Evolutionary conservation across 2,888 invertebrate genomes (phyloP), one percentile per base, ranked within the genome.

Genomic region (Norana najaformis): DNA sequence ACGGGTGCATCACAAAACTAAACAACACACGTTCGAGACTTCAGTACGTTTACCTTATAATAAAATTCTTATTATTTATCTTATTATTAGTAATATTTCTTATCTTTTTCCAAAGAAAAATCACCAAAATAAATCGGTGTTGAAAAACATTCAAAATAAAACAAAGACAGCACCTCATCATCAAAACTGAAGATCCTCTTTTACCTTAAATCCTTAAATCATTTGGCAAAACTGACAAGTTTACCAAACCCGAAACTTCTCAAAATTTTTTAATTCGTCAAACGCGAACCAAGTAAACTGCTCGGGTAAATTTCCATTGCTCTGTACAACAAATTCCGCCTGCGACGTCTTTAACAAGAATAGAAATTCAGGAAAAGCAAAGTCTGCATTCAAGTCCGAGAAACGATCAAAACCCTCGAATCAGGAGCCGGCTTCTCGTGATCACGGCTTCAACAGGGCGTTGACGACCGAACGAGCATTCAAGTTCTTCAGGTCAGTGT

Each of bases 381-480:
- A 8, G 38, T 88, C 36, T 30, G 38, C 30, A n/a, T 38, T 88
- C 37, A 36, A 88, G 88, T 88, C 38, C 37, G 23, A 37, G 88
- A 88, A 88, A 37, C 34, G 38, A 30, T 88, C 23, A 88, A 88
- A 88, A 88, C 88, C 38, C 20, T 38, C 36, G 36, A 36, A n/a
- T 2, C 0, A 0, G 36, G 36, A n/a, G 30, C 34, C 41, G 88
- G 20, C 41, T 23, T 20, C 18, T 37, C 41, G 88, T 38, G 35
- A 88, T 39, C 34, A 88, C 18, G 38, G 20, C 83, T 92, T 92
- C 97, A 99, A 98, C 90, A 99, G 96, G 90, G 99, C 97, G 94
- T 97, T 97, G 13, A 99, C 99, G 83, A 99, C 98, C 90, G 99
- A 98, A 94, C 97, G 98, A 20, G 97, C 98, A 95, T 99, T 99